A percentile compares a stretch with the other conserved stretches of the same genome.
Conservation (phyloP, 2,888 invertebrate species). For the Buathra laborator region DNA sequence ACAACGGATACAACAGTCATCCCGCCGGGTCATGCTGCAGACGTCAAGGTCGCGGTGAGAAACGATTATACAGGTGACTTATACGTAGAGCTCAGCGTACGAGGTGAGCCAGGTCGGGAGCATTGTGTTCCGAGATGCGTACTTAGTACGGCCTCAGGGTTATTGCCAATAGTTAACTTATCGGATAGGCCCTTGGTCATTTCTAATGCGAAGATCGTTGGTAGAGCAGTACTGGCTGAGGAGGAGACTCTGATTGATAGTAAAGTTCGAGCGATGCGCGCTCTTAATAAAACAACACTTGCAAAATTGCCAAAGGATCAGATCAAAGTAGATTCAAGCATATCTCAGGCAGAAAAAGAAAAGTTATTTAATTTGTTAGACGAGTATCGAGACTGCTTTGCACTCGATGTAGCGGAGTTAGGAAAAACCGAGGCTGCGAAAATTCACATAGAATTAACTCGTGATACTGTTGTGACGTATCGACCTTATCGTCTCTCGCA, state of each 20-base stretch:
- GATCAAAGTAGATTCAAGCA: background rate
- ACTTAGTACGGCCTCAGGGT: background rate
- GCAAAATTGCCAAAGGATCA: slow-evolving; percentile 13
- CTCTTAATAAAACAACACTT: background rate
- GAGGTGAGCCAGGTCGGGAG: slow-evolving; percentile 30
- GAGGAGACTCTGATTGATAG: background rate
- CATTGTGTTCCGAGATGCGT: slow-evolving; percentile 51
- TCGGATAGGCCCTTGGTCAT: slow-evolving; percentile 17
- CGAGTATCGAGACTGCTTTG: slow-evolving; percentile 31
- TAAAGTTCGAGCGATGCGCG: slow-evolving; percentile 3
- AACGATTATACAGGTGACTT: slow-evolving; percentile 52
- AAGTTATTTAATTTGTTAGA: slow-evolving; percentile 22
- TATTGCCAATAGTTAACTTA: slow-evolving; percentile 37
- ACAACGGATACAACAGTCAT: slow-evolving; percentile 46
- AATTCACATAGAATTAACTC: slow-evolving; percentile 49
- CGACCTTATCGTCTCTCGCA: slow-evolving; percentile 49
- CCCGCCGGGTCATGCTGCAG: slow-evolving; percentile 70
- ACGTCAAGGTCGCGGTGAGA: slow-evolving; percentile 68
- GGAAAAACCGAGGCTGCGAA: slow-evolving; percentile 16
- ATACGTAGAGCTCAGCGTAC: slow-evolving; percentile 57
- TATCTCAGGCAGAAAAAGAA: slow-evolving; percentile 3
- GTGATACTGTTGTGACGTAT: slow-evolving; percentile 29
- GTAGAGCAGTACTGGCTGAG: slow-evolving; percentile 17
- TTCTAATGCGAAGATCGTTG: slow-evolving; percentile 10
- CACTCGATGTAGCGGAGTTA: slow-evolving; percentile 24